phyloP scores from a whole-genome alignment of 1,140 invertebrate species.

The Aphaenogaster floridana region DNA sequence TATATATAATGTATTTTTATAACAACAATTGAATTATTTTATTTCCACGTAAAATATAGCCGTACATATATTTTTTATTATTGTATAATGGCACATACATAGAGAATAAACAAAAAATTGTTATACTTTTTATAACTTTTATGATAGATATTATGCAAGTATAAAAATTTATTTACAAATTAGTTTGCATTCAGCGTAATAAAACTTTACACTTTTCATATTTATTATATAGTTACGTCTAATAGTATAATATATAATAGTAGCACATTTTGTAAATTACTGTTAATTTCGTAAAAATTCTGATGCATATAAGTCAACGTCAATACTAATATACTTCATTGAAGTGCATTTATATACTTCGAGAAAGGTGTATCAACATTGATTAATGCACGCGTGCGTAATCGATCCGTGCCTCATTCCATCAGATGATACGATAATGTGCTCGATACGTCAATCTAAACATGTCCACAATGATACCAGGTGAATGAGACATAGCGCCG shows the following conservation, averaged over 20 bases:
- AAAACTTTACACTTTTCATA: background rate
- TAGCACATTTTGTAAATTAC: background rate
- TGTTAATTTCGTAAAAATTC: background rate
- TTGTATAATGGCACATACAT: background rate
- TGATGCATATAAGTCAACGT: background rate
- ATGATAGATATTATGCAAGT: background rate
- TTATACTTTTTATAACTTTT: background rate
- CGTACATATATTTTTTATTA: constrained; percentile 3
- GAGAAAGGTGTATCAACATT: constrained; percentile 18
- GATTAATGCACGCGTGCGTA: constrained; percentile 25
- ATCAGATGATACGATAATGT: constrained; percentile 20
- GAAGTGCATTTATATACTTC: background rate
- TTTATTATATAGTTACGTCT: background rate
- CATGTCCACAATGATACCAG: background rate
- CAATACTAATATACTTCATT: background rate
- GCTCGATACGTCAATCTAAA: constrained; percentile 37
- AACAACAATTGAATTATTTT: background rate
- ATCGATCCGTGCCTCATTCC: constrained; percentile 8
- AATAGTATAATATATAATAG: background rate
- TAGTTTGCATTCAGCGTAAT: background rate
- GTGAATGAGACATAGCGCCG: constrained; percentile 33
- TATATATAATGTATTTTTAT: background rate
- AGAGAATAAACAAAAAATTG: background rate
- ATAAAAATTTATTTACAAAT: constrained; percentile 9
- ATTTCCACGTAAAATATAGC: background rate